These are phyloP conservation scores for Drosophila meridionalis DNA, from an alignment of 2,888 invertebrate genomes.

Conservation along the genomic window DNA sequence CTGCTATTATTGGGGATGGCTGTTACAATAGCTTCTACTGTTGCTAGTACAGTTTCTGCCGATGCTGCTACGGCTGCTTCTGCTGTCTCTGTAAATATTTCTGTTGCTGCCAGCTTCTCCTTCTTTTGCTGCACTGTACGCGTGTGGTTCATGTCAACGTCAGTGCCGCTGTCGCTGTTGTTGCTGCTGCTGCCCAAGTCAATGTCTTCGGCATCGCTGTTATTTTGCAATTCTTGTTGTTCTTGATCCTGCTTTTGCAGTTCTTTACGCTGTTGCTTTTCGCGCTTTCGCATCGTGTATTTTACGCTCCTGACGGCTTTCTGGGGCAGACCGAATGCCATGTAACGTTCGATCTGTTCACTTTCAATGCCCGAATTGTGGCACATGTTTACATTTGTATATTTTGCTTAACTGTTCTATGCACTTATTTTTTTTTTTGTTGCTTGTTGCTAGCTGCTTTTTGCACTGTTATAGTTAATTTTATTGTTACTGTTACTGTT, in stretches of 20 bases:
- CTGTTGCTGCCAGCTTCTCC: constrained; percentile 1
- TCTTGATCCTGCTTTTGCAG: constrained; percentile 28
- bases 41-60: constrained; percentile 17
- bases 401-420: constrained; percentile 36
- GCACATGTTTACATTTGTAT: constrained; percentile 81
- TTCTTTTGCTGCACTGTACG: constrained; percentile 5
- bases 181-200: constrained; percentile 6
- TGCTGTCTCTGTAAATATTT: constrained; percentile 1
- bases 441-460: background rate
- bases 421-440: constrained; percentile 15
- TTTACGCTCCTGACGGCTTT: constrained; percentile 83
- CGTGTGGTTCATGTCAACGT: constrained; percentile 33
- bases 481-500: constrained; percentile 13
- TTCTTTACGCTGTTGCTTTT: constrained; percentile 53
- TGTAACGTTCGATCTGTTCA: constrained; percentile 83
- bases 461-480: constrained; percentile 5
- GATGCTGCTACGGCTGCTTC: background rate
- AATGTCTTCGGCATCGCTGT: constrained; percentile 30
- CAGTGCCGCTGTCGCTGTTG: constrained; percentile 57
- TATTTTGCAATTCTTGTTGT: constrained; percentile 35
- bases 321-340: constrained; percentile 83
- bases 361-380: constrained; percentile 82
- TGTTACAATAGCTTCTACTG: constrained; percentile 4
- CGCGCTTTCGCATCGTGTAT: constrained; percentile 81
- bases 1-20: constrained; percentile 23